These are phyloP conservation scores for Petrolisthes cinctipes DNA, from an alignment of 2,888 invertebrate genomes.

Conservation along the genomic window DNA sequence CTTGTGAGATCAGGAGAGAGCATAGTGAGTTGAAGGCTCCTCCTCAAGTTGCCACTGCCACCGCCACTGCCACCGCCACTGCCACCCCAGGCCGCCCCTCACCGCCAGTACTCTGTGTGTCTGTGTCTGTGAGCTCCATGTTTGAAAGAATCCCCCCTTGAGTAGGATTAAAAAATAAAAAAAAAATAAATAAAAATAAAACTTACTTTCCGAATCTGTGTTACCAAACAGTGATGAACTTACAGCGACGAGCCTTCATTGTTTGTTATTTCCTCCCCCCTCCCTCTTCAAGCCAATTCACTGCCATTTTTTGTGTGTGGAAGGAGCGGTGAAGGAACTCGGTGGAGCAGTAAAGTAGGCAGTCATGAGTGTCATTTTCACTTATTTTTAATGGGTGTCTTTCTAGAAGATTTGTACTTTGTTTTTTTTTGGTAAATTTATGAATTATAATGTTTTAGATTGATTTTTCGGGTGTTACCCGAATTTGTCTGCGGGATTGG, in stretches of 20 bases:
- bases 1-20: no score
- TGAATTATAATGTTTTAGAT: constrained; percentile 13
- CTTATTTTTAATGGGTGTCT: constrained; percentile 27
- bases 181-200: constrained; percentile 14
- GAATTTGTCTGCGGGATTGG: constrained; percentile 52
- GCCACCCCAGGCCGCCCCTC: not conserved
- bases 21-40: no score
- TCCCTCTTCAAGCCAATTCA: constrained; percentile 61
- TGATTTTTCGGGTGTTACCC: constrained; percentile 38
- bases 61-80: not conserved
- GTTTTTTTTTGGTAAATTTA: constrained; percentile 34
- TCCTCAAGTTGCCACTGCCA: no score
- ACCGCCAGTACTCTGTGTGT: constrained; percentile 43
- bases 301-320: constrained; percentile 61
- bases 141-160: constrained; percentile 40
- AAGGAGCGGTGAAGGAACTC: constrained; percentile 55
- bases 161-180: constrained; percentile 34
- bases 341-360: constrained; percentile 33
- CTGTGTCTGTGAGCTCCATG: constrained; percentile 56
- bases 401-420: not conserved
- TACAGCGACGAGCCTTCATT: constrained; percentile 52
- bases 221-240: constrained; percentile 62
- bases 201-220: constrained; percentile 51
- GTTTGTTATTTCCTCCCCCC: constrained; percentile 44
- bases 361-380: constrained; percentile 33